These are phyloP conservation scores for Microtus oregoni DNA, from an alignment of 2,113 vertebrate genomes.

Conservation along the genomic window DNA sequence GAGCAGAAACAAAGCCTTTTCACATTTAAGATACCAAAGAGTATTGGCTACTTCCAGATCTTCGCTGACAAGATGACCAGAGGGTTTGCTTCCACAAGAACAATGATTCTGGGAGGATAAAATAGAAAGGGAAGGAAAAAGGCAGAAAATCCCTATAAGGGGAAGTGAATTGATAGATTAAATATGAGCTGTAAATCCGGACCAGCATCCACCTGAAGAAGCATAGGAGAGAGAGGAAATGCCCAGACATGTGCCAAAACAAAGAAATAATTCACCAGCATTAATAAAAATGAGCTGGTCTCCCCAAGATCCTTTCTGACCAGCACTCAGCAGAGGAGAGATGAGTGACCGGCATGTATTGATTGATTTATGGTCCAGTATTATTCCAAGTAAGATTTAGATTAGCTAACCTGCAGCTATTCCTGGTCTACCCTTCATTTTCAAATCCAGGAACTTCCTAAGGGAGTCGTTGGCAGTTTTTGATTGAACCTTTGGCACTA, in stretches of 20 bases:
- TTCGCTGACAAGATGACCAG: slow-evolving; percentile 51
- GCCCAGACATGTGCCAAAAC: slow-evolving; percentile 56
- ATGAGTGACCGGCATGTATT: slow-evolving; percentile 44
- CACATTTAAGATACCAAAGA: background rate
- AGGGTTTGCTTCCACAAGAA: slow-evolving; percentile 51
- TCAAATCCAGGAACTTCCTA: slow-evolving; percentile 65
- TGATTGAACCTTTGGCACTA: slow-evolving; percentile 69
- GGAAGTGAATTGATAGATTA: background rate
- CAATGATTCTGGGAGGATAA: slow-evolving; percentile 13
- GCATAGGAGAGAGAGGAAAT: slow-evolving; percentile 44
- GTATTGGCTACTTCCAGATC: background rate
- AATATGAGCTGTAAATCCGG: background rate
- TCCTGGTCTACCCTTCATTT: slow-evolving; percentile 58
- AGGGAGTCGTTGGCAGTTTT: slow-evolving; percentile 62
- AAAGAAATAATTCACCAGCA: slow-evolving; percentile 58
- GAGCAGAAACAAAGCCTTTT: background rate
- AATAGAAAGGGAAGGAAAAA: background rate
- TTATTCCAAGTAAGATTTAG: slow-evolving; percentile 60
- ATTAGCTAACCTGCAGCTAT: slow-evolving; percentile 70
- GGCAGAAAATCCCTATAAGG: background rate
- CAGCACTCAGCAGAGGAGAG: slow-evolving; percentile 32
- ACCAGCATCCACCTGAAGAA: slow-evolving; percentile 51
- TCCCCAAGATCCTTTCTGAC: slow-evolving; percentile 21
- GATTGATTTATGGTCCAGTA: slow-evolving; percentile 63
- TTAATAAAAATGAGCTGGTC: slow-evolving; percentile 33